Conservation (phyloP, 2,888 invertebrate genomes). For the Eupithecia subfuscata region DNA sequence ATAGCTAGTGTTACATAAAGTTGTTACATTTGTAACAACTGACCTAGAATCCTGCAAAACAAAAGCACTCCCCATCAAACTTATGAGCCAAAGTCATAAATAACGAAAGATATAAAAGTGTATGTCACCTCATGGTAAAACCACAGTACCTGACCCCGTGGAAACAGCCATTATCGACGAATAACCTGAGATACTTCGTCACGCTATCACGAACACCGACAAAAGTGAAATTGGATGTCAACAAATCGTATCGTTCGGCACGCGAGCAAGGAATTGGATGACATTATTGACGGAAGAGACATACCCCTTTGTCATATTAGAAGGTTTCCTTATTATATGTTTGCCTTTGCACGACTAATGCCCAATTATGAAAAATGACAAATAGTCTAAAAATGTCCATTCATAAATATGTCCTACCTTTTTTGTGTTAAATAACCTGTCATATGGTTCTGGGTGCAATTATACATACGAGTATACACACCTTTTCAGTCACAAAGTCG, state of each 20-base stretch:
- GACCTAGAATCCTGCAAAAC: background rate
- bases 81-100: background rate
- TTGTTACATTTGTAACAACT: too few relatives aligned
- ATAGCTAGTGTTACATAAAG: too few relatives aligned
- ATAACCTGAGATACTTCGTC: constrained; percentile 29
- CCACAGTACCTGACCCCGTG: constrained; percentile 11
- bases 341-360: too few relatives aligned
- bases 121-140: constrained; percentile 6
- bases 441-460: too few relatives aligned
- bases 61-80: background rate
- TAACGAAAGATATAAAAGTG: background rate
- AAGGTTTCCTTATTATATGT: background rate
- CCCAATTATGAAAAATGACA: too few relatives aligned
- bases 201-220: constrained; percentile 27
- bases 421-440: too few relatives aligned
- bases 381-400: too few relatives aligned
- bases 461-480: too few relatives aligned
- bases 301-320: background rate
- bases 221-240: constrained; percentile 38
- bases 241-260: constrained; percentile 39
- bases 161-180: constrained; percentile 30
- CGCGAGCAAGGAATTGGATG: constrained; percentile 39
- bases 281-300: constrained; percentile 21
- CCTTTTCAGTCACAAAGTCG: too few relatives aligned
- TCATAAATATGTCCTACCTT: too few relatives aligned